Evolutionary conservation across 2,113 vertebrate species (phyloP), one percentile per base, ranked within the genome.

Genomic region (Scortum barcoo): DNA sequence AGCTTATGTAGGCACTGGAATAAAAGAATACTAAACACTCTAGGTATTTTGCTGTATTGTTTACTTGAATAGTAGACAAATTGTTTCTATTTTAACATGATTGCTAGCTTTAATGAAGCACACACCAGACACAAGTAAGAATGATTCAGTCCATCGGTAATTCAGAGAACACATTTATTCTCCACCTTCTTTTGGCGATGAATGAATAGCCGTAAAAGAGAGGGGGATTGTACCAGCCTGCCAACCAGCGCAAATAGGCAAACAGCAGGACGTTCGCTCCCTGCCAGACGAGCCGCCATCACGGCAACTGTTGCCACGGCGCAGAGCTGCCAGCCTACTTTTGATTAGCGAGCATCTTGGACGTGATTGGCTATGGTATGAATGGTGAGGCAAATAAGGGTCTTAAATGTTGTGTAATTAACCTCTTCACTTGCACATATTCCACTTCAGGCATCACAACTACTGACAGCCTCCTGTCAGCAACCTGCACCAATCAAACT

Each of bases 241-340:
- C 90, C 93, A 93, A 89, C 78, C 80, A 83, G 71, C 89, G 93
- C 84, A 93, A 94, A 93, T 22, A 93, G 90, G 83, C 91, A 88
- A 95, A 93, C 92, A 93, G 94, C 92, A 92, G 92, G 94, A 94
- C 76, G 33, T 65, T 20, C 77, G 30, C 83, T 69, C 70, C 73
- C 85, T 86, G 90, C 92, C 94, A 94, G 88, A 94, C 90, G 83
- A 91, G 85, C 88, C 81, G 46, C 85, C 88, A 88, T 91, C 92
- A 90, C 87, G 73, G 81, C 88, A 93, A 94, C 92, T 92, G 92
- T 93, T 93, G 92, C 92, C 85, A 86, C 83, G 10, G 86, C 16
- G 19, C 81, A 70, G 81, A 89, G 84, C 93, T 90, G 92, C 86
- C 89, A 94, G 73, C 83, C 81, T 67, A 67, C 44, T 79, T 91